phyloP scores from a whole-genome alignment of 2,888 invertebrate genomes.

The Eudemis profundana region DNA sequence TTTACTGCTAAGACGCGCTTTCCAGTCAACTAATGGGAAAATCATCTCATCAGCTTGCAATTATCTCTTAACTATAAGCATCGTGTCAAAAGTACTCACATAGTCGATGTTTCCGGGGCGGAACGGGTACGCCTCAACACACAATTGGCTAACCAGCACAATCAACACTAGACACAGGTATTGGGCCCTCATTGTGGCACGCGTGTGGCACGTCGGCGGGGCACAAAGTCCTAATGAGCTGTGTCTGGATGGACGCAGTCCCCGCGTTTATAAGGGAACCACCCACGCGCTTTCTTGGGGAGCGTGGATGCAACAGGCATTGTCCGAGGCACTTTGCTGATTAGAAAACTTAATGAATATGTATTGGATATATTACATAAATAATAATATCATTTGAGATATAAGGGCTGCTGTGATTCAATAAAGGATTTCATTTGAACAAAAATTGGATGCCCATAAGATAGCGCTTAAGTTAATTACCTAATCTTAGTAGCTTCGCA shows the following conservation, averaged over 20 bases:
- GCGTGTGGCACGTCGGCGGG: conserved; percentile 55
- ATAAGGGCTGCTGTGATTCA: too few species aligned
- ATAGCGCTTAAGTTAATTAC: too few species aligned
- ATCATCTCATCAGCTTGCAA: too few species aligned
- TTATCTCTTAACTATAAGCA: too few species aligned
- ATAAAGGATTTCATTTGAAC: too few species aligned
- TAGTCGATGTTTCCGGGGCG: conserved; percentile 71
- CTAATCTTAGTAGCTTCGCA: too few species aligned
- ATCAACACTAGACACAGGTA: conserved; percentile 60
- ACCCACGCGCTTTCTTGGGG: conserved; percentile 72
- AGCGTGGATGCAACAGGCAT: conserved; percentile 40
- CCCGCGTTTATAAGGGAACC: conserved; percentile 70
- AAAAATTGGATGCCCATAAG: too few species aligned
- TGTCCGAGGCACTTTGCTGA: conserved; percentile 22
- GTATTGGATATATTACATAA: background rate
- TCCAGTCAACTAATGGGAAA: too few species aligned
- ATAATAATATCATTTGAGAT: too few species aligned
- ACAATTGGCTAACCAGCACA: conserved; percentile 59
- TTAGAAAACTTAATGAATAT: background rate
- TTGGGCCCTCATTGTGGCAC: conserved; percentile 61
- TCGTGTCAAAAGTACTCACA: conserved; percentile 61
- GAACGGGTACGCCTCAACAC: conserved; percentile 63
- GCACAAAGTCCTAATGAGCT: conserved; percentile 54
- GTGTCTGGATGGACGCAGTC: conserved; percentile 62
- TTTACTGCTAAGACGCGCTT: too few species aligned